Base-by-base conservation (phyloP, 2,797 vertebrate species). In the Xenopus petersii region DNA sequence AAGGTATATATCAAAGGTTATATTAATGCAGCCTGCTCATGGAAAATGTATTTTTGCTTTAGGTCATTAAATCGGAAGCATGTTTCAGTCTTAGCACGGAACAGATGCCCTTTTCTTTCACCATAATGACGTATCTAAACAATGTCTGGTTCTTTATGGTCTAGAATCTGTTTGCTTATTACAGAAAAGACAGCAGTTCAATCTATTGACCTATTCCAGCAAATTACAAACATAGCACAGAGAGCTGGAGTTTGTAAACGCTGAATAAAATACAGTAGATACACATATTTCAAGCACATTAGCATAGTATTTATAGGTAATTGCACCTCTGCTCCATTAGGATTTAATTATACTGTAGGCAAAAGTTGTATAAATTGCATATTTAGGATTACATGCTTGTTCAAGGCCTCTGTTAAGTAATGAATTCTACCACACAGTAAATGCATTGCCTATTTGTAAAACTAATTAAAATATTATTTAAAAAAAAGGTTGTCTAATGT, bases 91-190 rank as follows among this genome's bases (percentile, higher is more conserved):
- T 33, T 26, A 17, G 61, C 65, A 70, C 46, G 69, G 59, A 78
- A 74, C 71, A 78, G 76, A 78, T 73, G 76, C 76, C 84, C 84
- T 85, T 82, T 78, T 85, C 81, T 86, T 84, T 83, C 81, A 42
- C 81, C 77, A 80, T 86, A 83, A 83, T 84, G 81, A 82, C 80
- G 86, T 83, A 82, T 75, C 80, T 72, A 69, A 73, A 72, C 84
- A 83, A 81, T 85, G 82, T 85, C 81, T 85, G 80, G 71, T 75
- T 86, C 86, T 88, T 87, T 87, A 84, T 84, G 82, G 84, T 84
- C 83, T 84, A 82, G 86, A 86, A 85, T 88, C 81, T 86, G 82
- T 86, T 87, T 78, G 83, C 85, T 86, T 85, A 87, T 88, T 87
- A 85, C 82, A 83, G 81, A 81, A 73, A 70, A 79, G 84, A 87